Base-by-base conservation (phyloP, 2,888 invertebrate species). In the Mythimna lalbum region DNA sequence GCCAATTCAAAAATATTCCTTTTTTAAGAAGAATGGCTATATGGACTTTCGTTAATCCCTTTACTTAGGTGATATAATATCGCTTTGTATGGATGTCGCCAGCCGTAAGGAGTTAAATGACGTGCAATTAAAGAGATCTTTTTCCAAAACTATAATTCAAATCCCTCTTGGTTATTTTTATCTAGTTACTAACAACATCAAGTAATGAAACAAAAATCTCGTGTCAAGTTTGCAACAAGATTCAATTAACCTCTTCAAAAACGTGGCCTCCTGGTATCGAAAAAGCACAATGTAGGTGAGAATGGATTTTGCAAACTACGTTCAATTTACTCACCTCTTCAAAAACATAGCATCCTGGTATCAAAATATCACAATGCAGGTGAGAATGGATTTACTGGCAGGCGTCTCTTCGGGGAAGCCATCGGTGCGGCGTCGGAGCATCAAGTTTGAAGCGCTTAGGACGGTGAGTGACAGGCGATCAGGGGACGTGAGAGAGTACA, bases 401-500 rank as follows among this genome's bases (percentile, higher is more conserved):
- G 76, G 47, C 47, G n/a, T 27, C 69, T 64, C 23, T 55, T 53
- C 14, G 14, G 47, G 5, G 23, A 63, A 21, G 53, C 53, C 39
- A 33, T 49, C 52, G 63, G 39, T 21, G 49, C 31, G 50, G n/a
- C 23, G 55, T 47, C 65, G 50, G 27, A 53, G 63, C 63, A 61
- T 81, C 70, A 67, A 55, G 53, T 27, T 36, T 10, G 12, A 66
- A 66, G 23, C 43, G 36, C 53, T 76, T 63, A 50, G 23, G 36
- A 59, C 23, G 53, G n/a, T 52, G 69, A 77, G 36, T 71, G 71
- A 62, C 56, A 62, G 43, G n/a, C 66, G 66, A 62, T 81, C 66
- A 61, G n/a, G 33, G 12, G n/a, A 2, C 9, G 14, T 63, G 19
- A 65, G 36, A 52, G 52, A 14, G 36, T 23, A 53, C 5, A 33